A percentile compares a stretch with the other conserved stretches of the same genome.
Conservation (phyloP, 2,888 invertebrate species). For the Spilosoma lubricipeda region DNA sequence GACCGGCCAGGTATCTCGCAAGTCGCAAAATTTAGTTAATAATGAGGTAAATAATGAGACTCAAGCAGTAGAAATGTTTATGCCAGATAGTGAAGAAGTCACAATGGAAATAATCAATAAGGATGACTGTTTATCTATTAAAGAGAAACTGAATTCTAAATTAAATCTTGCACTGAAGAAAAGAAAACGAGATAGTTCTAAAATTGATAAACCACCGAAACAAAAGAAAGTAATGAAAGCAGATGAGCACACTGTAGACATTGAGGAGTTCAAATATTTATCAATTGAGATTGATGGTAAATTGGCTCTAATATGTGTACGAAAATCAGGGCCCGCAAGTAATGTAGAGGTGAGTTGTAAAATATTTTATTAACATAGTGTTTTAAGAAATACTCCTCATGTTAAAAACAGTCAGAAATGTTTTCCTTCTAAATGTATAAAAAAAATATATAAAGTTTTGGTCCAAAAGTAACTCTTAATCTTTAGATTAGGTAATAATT, state of each 20-base stretch:
- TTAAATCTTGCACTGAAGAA: slow-evolving; percentile 79
- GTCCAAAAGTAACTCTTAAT: neutral
- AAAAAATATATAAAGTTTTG: neutral
- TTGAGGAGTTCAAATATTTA: slow-evolving; percentile 64
- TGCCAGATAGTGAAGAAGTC: slow-evolving; percentile 55
- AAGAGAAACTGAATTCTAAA: slow-evolving; percentile 80
- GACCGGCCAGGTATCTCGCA: slow-evolving; percentile 53
- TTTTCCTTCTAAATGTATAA: neutral
- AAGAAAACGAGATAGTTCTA: slow-evolving; percentile 73
- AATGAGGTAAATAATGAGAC: slow-evolving; percentile 25
- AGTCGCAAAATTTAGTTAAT: slow-evolving; percentile 37
- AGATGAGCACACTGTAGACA: slow-evolving; percentile 43
- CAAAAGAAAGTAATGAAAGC: slow-evolving; percentile 65
- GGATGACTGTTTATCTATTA: slow-evolving; percentile 78
- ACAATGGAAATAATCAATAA: slow-evolving; percentile 74
- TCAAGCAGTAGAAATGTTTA: slow-evolving; percentile 52
- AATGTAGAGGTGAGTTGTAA: slow-evolving; percentile 67
- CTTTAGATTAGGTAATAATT: neutral
- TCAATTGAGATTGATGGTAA: slow-evolving; percentile 68
- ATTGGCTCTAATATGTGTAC: slow-evolving; percentile 75
- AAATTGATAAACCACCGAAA: slow-evolving; percentile 73
- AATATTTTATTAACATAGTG: neutral
- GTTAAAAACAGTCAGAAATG: neutral
- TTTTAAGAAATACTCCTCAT: neutral
- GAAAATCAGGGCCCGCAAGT: slow-evolving; percentile 64